Conservation (phyloP, 2,797 vertebrate genomes). For the Spea hammondii region DNA sequence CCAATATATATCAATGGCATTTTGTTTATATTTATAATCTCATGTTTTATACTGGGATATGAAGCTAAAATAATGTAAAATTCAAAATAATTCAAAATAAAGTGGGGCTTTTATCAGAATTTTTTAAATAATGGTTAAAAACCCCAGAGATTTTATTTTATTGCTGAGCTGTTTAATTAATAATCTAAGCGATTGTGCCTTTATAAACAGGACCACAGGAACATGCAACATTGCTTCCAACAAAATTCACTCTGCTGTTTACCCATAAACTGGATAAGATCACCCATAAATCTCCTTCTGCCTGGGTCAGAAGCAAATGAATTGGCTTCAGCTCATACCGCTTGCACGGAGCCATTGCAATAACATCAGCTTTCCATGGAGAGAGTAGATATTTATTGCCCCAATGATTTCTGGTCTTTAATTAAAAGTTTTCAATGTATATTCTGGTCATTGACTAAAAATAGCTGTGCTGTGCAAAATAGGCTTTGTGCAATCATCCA, state of each 20-base stretch:
- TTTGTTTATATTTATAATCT: too few relatives aligned
- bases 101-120: background rate
- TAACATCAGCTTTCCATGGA: slow-evolving; percentile 34
- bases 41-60: background rate
- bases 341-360: slow-evolving; percentile 16
- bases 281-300: slow-evolving; percentile 31
- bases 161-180: slow-evolving; percentile 21
- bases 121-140: slow-evolving; percentile 23
- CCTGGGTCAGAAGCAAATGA: slow-evolving; percentile 44
- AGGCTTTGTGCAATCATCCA: slow-evolving; percentile 52
- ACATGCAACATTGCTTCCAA: slow-evolving; percentile 9
- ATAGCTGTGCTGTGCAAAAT: slow-evolving; percentile 58
- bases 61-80: background rate
- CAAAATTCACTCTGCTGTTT: background rate
- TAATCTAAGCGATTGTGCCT: slow-evolving; percentile 10
- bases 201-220: slow-evolving; percentile 3
- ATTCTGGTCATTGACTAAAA: slow-evolving; percentile 55
- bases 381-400: slow-evolving; percentile 44
- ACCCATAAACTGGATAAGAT: background rate
- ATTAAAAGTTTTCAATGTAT: slow-evolving; percentile 43
- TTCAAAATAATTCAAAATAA: background rate
- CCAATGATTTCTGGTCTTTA: slow-evolving; percentile 48
- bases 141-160: slow-evolving; percentile 7
- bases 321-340: slow-evolving; percentile 38
- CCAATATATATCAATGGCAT: too few relatives aligned